Conservation (phyloP, 2,113 vertebrate species). For the Noturus placidus region DNA sequence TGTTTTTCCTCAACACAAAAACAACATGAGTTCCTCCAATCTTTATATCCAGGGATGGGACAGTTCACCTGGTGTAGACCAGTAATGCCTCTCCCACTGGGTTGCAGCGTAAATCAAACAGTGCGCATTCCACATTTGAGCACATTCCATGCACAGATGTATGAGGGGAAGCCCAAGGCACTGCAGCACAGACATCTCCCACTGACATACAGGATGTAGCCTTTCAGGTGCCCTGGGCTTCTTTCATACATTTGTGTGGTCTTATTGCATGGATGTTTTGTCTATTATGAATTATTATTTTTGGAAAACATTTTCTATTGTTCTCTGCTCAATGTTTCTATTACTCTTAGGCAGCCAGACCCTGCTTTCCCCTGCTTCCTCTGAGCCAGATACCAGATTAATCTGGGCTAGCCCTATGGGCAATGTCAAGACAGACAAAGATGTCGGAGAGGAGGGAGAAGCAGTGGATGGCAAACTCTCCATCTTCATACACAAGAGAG, state of each 20-base stretch:
- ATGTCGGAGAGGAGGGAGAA: constrained; percentile 91
- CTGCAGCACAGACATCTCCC: neutral
- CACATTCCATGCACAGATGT: neutral
- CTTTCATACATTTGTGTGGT: neutral
- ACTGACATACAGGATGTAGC: neutral
- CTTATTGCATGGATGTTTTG: neutral
- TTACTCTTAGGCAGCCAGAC: constrained; percentile 86
- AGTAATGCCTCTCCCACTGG: neutral
- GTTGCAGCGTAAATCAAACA: neutral
- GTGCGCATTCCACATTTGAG: neutral
- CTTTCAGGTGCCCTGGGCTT: neutral
- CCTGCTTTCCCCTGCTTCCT: constrained; percentile 92
- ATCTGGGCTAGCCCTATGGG: constrained; percentile 88
- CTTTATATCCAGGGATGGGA: neutral
- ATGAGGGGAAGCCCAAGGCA: neutral
- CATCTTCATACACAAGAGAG: constrained; percentile 96
- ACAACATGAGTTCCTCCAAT: neutral
- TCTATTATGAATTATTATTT: neutral
- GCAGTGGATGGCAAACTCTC: constrained; percentile 97
- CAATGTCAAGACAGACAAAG: constrained; percentile 88
- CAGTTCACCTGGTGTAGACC: neutral
- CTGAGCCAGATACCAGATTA: constrained; percentile 86
- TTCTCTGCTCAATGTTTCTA: neutral
- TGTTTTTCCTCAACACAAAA: neutral
- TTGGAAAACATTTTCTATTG: neutral